Base-by-base conservation (phyloP, 2,888 invertebrate genomes). In the Camponotus fellah region DNA sequence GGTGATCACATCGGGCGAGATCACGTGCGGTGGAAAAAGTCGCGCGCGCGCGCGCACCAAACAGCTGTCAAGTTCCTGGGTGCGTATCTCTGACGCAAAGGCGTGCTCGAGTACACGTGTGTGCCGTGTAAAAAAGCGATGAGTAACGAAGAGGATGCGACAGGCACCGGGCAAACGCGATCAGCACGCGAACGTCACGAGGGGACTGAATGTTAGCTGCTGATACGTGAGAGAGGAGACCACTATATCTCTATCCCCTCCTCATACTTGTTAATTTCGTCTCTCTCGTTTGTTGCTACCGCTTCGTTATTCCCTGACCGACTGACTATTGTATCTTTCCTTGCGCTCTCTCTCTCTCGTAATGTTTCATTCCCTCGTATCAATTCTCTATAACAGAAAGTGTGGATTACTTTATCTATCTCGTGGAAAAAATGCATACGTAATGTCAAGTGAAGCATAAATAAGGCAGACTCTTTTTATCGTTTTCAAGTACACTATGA, bases 131-230 rank as follows among this genome's bases (percentile, higher is more conserved):
- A n/a, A 53, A 53, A 37, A 69, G 3, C 32, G 12, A 68, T 43
- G 58, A 5, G 9, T 66, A 12, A 68, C 4, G 10, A 43, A 1
- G 14, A 14, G 6, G 56, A 26, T 12, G 32, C 65, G 68, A 66
- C 26, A 17, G 49, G 21, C 12, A 65, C 77, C 40, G 40, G 43
- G 14, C 66, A n/a, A n/a, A 9, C 32, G 53, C 40, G 56, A 66
- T 66, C 56, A 43, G 56, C 32, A 68, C 77, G 56, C 77, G 60
- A 83, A 76, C 72, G 86, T 85, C 85, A 75, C 87, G 65, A 76
- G 37, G 49, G 76, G 60, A 88, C 87, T 87, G 84, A 82, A 68
- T 84, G 82, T 69, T 60, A 26, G 43, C 32, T 32, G 46, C 76
- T 62, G 72, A 21, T 60, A 76, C 71, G 77, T 21, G 3, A 64